phyloP scores from a whole-genome alignment of 2,113 vertebrate species.

The Condylura cristata region DNA sequence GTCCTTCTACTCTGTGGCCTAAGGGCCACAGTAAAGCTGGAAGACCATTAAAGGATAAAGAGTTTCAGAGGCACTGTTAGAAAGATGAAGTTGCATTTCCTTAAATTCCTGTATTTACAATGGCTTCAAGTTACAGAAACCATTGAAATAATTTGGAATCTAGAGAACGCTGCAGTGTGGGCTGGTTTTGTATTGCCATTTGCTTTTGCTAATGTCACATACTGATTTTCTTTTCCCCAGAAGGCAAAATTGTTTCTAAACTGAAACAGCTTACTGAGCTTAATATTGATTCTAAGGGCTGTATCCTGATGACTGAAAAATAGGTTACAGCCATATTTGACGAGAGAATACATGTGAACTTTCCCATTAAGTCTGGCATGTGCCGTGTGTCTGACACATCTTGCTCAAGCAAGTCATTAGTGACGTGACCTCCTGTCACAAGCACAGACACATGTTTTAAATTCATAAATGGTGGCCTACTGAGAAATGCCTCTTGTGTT shows the following conservation, averaged over 20 bases:
- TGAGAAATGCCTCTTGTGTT: constrained; percentile 39
- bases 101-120: constrained; percentile 15
- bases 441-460: constrained; percentile 45
- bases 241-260: not conserved
- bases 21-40: not conserved
- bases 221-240: constrained; percentile 20
- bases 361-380: not conserved
- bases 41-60: not conserved
- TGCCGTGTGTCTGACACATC: not conserved
- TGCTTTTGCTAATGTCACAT: constrained; percentile 28
- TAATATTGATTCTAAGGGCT: constrained; percentile 36
- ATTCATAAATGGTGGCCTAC: constrained; percentile 31
- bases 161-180: not conserved
- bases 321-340: constrained; percentile 45
- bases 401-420: constrained; percentile 24
- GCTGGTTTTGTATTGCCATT: constrained; percentile 11
- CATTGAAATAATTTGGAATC: not conserved
- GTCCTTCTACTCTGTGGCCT: not conserved
- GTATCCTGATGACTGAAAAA: constrained; percentile 45
- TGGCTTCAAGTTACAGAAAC: not conserved
- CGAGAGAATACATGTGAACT: constrained; percentile 11
- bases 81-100: not conserved
- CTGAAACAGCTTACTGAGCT: not conserved
- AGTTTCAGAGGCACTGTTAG: not conserved
- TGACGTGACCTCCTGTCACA: not conserved